Evolutionary conservation across 2,113 vertebrate genomes (phyloP), one percentile per base, ranked within the genome.

Genomic region (Carollia perspicillata): DNA sequence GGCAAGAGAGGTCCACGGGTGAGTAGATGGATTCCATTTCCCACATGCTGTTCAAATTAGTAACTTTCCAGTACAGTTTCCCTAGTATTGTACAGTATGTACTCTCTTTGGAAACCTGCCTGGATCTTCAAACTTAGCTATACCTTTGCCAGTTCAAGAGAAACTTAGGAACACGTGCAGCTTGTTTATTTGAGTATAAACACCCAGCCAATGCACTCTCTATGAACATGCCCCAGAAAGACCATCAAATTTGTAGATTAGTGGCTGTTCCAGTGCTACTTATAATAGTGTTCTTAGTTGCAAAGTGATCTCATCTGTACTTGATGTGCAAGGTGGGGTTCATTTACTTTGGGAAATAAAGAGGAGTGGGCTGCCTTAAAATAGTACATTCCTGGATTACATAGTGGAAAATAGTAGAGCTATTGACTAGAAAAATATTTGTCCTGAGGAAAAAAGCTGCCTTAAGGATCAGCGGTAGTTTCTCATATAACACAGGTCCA

Each of bases 1-100:
- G 99, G 99, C 96, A 99, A 98, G 98, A 99, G 99, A 98, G 99
- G 99, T 90, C 98, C 99, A 44, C 98, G 99, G 99, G 99, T 99
- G 94, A 99, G 99, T 99, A 98, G 92, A 96, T 51, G 0, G 0
- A 6, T 10, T 51, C 0, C 20, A 12, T 77, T 96, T 42, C 94
- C 87, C 22, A 80, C n/a, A 90, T 84, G 86, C 78, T 96, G 53
- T 77, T 58, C 89, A 40, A 93, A 17, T 71, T 35, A 49, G 69
- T 95, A 37, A 93, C 65, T 93, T 90, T 85, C 20, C 94, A n/a
- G 42, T 4, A 18, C 89, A 44, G 44, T 60, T 2, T 42, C 53
- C 30, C 47, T 84, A 77, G 37, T 49, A 63, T 42, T 80, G 44
- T 72, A 66, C 69, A 63, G 0, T 66, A 17, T 89, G 8, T 44